Evolutionary conservation across 2,113 vertebrate genomes (phyloP).

Genomic region (Scophthalmus maximus): DNA sequence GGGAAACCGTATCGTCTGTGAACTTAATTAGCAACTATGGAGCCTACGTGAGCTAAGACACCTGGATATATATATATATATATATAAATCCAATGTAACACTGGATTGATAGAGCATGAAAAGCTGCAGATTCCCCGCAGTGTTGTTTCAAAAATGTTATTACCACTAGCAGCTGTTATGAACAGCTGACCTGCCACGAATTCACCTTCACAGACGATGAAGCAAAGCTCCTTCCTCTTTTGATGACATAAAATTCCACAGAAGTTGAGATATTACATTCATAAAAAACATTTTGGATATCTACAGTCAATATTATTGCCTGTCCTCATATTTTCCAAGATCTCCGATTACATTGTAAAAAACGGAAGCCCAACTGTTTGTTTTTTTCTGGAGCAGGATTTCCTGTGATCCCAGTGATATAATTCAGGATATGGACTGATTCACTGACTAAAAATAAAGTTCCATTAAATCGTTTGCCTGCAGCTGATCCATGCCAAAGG

Average conservation of each 20-base stretch:
- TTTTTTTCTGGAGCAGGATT: no score
- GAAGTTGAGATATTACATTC: no score
- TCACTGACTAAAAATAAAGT: background rate
- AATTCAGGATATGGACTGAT: background rate
- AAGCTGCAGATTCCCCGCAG: background rate
- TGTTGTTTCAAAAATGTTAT: constrained; percentile 2
- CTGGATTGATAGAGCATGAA: background rate
- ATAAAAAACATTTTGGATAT: no score
- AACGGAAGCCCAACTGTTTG: no score
- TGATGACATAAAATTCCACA: background rate
- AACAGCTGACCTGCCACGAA: background rate
- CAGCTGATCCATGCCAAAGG: background rate
- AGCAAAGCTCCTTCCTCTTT: background rate
- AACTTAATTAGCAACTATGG: background rate
- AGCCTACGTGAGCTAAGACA: background rate
- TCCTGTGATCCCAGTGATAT: no score
- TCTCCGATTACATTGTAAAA: no score
- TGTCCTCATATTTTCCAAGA: no score
- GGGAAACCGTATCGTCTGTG: constrained; percentile 34
- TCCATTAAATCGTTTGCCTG: no score
- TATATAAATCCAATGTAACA: background rate
- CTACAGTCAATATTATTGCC: no score
- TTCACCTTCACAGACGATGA: background rate
- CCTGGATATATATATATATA: background rate
- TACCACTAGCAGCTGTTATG: background rate